Evolutionary conservation across 2,888 invertebrate genomes (phyloP).

Genomic region (Andrena fulva): DNA sequence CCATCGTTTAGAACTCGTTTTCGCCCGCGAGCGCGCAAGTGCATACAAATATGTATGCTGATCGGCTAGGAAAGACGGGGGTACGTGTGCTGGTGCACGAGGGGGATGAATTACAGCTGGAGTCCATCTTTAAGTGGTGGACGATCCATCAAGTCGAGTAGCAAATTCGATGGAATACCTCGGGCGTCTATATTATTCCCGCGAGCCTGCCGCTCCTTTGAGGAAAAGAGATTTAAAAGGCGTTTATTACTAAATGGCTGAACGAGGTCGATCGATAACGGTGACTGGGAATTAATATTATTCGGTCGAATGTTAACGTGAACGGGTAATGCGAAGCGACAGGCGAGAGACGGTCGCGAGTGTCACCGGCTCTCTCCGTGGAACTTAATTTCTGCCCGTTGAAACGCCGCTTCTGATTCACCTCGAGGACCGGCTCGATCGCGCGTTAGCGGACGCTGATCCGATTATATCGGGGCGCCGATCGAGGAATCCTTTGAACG

Average conservation of each 20-base stretch:
- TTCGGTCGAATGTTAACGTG: conserved; percentile 10
- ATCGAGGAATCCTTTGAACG: conserved; percentile 52
- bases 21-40: conserved; percentile 79
- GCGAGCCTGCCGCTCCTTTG: no score
- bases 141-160: neutral
- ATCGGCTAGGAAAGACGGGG: conserved; percentile 55
- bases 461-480: conserved; percentile 75
- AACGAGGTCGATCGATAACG: conserved; percentile 1
- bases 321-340: conserved; percentile 7
- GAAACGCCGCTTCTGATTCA: conserved; percentile 28
- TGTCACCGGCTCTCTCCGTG: neutral
- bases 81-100: neutral
- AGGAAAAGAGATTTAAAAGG: neutral
- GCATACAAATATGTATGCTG: conserved; percentile 80
- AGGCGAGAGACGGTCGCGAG: neutral
- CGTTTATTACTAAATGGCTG: neutral
- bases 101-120: conserved; percentile 19
- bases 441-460: conserved; percentile 73
- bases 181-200: no score
- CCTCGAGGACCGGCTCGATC: conserved; percentile 22
- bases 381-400: conserved; percentile 8
- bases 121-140: neutral
- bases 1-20: conserved; percentile 84
- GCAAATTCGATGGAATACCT: neutral
- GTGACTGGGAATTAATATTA: conserved; percentile 10